A percentile compares a stretch with the other conserved stretches of the same genome.
These are phyloP conservation scores for Microctenopoma lineatum DNA, from an alignment of 2,797 vertebrate species.

Conservation along the genomic window DNA sequence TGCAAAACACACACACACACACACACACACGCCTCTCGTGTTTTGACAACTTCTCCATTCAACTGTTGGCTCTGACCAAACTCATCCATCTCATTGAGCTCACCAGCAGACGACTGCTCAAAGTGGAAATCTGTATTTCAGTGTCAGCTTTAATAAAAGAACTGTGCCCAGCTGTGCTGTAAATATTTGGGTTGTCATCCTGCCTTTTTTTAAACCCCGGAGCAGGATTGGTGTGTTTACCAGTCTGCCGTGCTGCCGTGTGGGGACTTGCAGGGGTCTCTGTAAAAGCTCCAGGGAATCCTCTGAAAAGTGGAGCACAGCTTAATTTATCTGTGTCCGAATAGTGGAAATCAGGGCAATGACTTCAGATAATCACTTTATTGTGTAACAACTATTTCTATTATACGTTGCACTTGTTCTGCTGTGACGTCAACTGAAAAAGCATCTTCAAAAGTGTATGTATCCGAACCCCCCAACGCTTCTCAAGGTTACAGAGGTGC, in stretches of 20 bases:
- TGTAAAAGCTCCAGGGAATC: constrained; percentile 36
- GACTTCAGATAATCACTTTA: constrained; percentile 40
- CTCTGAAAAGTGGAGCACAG: constrained; percentile 29
- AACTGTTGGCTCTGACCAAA: constrained; percentile 7
- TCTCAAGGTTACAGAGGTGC: neutral
- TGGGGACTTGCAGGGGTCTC: constrained; percentile 29
- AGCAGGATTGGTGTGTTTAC: constrained; percentile 8
- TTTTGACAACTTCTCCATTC: constrained; percentile 63
- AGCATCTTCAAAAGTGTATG: neutral
- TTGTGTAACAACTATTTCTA: constrained; percentile 48
- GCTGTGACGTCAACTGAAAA: too few species aligned
- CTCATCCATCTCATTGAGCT: neutral
- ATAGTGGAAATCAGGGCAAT: constrained; percentile 37
- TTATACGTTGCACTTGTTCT: constrained; percentile 9
- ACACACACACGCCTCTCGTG: constrained; percentile 34
- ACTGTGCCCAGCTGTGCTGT: neutral
- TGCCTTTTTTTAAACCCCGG: constrained; percentile 5
- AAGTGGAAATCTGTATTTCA: constrained; percentile 39
- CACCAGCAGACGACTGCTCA: constrained; percentile 5
- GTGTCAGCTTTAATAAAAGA: constrained; percentile 32
- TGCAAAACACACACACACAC: constrained; percentile 16
- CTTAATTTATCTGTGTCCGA: constrained; percentile 41
- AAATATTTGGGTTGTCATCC: constrained; percentile 35
- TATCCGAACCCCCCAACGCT: neutral
- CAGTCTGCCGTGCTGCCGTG: neutral